A percentile compares a stretch with the other conserved stretches of the same genome.
phyloP scores from a whole-genome alignment of 2,797 vertebrate species.

The Poecilia wingei region DNA sequence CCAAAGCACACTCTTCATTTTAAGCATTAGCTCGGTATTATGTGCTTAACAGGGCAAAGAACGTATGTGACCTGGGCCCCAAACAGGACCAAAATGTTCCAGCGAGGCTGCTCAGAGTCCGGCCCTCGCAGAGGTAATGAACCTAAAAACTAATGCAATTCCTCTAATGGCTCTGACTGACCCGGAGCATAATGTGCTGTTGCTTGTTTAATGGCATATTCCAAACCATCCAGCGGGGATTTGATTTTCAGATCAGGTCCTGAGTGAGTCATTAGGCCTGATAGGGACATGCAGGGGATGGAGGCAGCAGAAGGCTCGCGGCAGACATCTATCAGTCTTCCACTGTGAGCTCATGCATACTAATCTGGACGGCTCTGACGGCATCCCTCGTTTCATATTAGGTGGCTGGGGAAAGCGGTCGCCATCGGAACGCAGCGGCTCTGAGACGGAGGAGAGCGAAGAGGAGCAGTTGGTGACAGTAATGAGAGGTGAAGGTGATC shows the following conservation, averaged over 20 bases:
- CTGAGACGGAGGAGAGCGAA: slow-evolving; percentile 24
- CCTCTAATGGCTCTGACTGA: slow-evolving; percentile 74
- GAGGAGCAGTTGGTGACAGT: not conserved
- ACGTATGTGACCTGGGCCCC: slow-evolving; percentile 22
- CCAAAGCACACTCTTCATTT: not conserved
- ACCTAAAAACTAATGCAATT: slow-evolving; percentile 76
- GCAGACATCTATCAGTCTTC: slow-evolving; percentile 65
- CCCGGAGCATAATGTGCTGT: slow-evolving; percentile 68
- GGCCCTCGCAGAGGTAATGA: slow-evolving; percentile 74
- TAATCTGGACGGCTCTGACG: slow-evolving; percentile 55
- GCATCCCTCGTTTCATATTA: slow-evolving; percentile 40
- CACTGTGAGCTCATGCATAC: slow-evolving; percentile 59
- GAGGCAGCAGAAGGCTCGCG: slow-evolving; percentile 61
- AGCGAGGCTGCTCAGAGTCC: slow-evolving; percentile 42
- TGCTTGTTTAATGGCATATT: slow-evolving; percentile 73
- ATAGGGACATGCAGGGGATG: slow-evolving; percentile 55
- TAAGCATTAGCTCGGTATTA: slow-evolving; percentile 11
- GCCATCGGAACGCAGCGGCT: slow-evolving; percentile 32
- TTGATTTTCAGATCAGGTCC: slow-evolving; percentile 69
- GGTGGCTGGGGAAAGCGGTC: slow-evolving; percentile 33
- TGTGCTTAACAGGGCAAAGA: slow-evolving; percentile 30
- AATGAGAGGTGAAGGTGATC: not conserved
- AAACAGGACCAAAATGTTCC: slow-evolving; percentile 40
- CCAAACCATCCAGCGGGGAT: slow-evolving; percentile 62
- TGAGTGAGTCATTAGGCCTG: slow-evolving; percentile 71